These are phyloP conservation scores for Melinopterus prodromus DNA, from an alignment of 2,888 invertebrate genomes.

Conservation along the genomic window DNA sequence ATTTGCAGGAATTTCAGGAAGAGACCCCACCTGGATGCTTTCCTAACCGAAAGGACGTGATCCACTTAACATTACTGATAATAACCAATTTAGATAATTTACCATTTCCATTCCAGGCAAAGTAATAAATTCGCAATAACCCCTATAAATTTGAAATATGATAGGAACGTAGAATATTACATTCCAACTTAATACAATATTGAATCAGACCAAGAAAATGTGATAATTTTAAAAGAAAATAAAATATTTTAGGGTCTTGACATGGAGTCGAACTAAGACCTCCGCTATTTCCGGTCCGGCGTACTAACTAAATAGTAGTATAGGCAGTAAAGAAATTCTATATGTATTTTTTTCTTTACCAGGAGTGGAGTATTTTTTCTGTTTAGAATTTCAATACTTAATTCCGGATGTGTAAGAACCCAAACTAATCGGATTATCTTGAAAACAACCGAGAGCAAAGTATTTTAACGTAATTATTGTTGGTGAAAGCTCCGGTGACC, in stretches of 20 bases:
- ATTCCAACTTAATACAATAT: too few species aligned
- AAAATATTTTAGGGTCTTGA: too few species aligned
- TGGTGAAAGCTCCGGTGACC: not conserved
- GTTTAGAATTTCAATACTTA: too few species aligned
- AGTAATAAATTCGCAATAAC: not conserved
- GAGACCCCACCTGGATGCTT: not conserved
- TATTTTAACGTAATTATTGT: not conserved
- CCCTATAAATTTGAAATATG: not conserved
- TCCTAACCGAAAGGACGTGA: not conserved
- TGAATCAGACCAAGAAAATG: too few species aligned
- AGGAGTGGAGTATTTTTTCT: too few species aligned
- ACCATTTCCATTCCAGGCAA: not conserved
- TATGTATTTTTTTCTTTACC: too few species aligned
- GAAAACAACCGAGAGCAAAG: not conserved
- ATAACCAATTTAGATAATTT: not conserved
- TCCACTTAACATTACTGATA: not conserved
- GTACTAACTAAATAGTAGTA: too few species aligned
- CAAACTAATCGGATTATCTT: not conserved
- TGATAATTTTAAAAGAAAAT: too few species aligned
- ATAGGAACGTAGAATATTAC: too few species aligned
- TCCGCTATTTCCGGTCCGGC: too few species aligned
- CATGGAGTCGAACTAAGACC: too few species aligned
- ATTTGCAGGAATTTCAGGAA: not conserved
- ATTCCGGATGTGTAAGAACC: not conserved
- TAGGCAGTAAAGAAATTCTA: too few species aligned